Base-by-base conservation (phyloP, 2,888 invertebrate genomes). In the Macaria liturata region DNA sequence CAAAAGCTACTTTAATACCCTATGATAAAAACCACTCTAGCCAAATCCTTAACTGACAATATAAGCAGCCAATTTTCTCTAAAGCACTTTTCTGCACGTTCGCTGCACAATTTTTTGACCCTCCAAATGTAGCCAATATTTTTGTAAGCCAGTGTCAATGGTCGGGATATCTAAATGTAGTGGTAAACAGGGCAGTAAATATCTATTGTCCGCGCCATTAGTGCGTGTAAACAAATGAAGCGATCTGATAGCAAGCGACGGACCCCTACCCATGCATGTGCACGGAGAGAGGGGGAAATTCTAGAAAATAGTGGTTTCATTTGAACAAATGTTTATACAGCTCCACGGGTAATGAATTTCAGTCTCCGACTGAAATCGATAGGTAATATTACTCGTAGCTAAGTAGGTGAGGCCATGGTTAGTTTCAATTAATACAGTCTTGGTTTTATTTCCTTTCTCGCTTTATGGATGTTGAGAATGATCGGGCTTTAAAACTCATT, bases 101-200 rank as follows among this genome's bases (percentile, higher is more conserved):
- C 34, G 7, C 7, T 37, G 4, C 34, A 7, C 34, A 37, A 37
- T 37, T 37, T 37, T 37, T 37, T 4, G 34, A 7, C 34, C 34
- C 7, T 37, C 34, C 7, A 37, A 20, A 40, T 42, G 8, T 42
- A 42, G 32, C 37, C 46, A 34, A 37, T 61, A 31, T 54, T 54
- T 57, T 49, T 44, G 43, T 49, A 60, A 59, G 46, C 54, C 53
- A 55, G 63, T 69, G 67, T 65, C 61, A 62, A 55, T 67, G 59
- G 47, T 48, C 50, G 53, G 47, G 56, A 66, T 66, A 65, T 67
- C 63, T 68, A 68, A 72, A 74, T 70, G 62, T 69, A 60, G 69
- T 69, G 66, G 75, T 76, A 80, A 80, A 77, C 74, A 78, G 71
- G 65, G 68, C 72, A 73, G 76, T 80, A 78, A 80, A 79, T 79